Evolutionary conservation across 2,888 invertebrate genomes (phyloP).

Genomic region (Melieria picta): DNA sequence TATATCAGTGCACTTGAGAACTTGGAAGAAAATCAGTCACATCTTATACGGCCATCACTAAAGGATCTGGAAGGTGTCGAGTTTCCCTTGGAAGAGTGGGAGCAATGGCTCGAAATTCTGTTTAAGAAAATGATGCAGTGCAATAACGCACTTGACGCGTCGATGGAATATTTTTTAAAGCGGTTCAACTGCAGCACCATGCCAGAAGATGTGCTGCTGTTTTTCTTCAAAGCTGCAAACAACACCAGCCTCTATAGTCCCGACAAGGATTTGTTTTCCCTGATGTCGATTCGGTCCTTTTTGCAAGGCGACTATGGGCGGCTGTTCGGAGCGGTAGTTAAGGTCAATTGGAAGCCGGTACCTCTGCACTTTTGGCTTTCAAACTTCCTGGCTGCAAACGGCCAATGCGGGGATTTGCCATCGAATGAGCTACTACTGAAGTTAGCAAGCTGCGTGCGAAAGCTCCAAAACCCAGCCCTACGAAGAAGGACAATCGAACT

Average conservation of each 20-base stretch:
- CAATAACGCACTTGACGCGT: constrained; percentile 54
- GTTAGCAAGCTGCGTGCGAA: constrained; percentile 49
- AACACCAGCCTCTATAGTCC: constrained; percentile 56
- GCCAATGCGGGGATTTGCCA: constrained; percentile 6
- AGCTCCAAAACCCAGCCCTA: constrained; percentile 49
- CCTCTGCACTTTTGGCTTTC: constrained; percentile 56
- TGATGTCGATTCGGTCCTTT: constrained; percentile 39
- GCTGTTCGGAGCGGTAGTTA: constrained; percentile 37
- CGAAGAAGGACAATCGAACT: constrained; percentile 41
- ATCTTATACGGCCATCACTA: constrained; percentile 60
- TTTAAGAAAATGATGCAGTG: constrained; percentile 53
- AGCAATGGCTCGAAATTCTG: constrained; percentile 51
- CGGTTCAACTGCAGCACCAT: constrained; percentile 36
- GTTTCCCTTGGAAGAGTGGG: not conserved
- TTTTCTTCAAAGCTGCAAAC: constrained; percentile 56
- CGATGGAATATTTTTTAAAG: constrained; percentile 49
- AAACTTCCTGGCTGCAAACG: constrained; percentile 22
- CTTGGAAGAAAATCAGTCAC: constrained; percentile 62
- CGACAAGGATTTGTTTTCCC: constrained; percentile 45
- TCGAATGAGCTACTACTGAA: constrained; percentile 44
- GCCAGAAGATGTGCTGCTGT: constrained; percentile 41
- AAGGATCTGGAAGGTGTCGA: constrained; percentile 40
- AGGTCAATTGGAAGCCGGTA: constrained; percentile 57
- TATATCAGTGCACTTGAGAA: constrained; percentile 58
- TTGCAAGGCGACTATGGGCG: constrained; percentile 34